Conservation (phyloP, 2,888 invertebrate species). For the Andrena dorsata region DNA sequence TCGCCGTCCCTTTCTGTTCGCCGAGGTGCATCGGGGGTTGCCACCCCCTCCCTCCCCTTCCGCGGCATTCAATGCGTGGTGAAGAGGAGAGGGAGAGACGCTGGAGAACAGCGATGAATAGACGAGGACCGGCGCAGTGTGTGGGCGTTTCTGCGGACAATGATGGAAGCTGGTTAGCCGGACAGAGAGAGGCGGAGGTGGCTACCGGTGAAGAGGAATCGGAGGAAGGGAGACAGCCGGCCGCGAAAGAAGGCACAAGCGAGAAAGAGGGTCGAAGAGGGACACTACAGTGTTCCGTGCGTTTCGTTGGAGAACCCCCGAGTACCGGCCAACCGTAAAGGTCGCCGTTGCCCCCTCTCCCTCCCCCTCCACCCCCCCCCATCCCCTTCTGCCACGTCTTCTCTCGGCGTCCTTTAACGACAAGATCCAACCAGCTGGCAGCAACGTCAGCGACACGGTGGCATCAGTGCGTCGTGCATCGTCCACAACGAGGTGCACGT, state of each 20-base stretch:
- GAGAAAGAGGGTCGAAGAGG: conserved; percentile 22
- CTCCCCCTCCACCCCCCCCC: not conserved
- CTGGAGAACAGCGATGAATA: conserved; percentile 28
- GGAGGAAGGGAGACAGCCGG: conserved; percentile 16
- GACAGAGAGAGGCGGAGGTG: conserved; percentile 22
- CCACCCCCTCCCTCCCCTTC: conserved; percentile 5
- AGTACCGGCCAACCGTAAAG: conserved; percentile 68
- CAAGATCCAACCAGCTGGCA: conserved; percentile 48
- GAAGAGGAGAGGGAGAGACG: conserved; percentile 20
- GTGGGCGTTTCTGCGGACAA: conserved; percentile 49
- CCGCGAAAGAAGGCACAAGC: not conserved
- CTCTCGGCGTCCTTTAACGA: conserved; percentile 27
- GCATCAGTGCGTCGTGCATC: conserved; percentile 32
- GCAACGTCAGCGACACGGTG: conserved; percentile 39
- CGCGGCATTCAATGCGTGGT: not conserved
- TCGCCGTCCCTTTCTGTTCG: conserved; percentile 59
- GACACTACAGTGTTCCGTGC: conserved; percentile 28
- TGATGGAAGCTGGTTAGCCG: conserved; percentile 45
- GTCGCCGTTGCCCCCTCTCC: conserved; percentile 57
- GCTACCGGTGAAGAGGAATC: not conserved
- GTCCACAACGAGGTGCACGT: conserved; percentile 14
- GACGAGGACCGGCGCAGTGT: conserved; percentile 19
- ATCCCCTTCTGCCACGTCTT: not conserved
- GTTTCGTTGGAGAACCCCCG: conserved; percentile 66
- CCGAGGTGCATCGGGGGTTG: conserved; percentile 50